Evolutionary conservation across 2,113 vertebrate species (phyloP), one percentile per base, ranked within the genome.

Genomic region (Tapirus terrestris): DNA sequence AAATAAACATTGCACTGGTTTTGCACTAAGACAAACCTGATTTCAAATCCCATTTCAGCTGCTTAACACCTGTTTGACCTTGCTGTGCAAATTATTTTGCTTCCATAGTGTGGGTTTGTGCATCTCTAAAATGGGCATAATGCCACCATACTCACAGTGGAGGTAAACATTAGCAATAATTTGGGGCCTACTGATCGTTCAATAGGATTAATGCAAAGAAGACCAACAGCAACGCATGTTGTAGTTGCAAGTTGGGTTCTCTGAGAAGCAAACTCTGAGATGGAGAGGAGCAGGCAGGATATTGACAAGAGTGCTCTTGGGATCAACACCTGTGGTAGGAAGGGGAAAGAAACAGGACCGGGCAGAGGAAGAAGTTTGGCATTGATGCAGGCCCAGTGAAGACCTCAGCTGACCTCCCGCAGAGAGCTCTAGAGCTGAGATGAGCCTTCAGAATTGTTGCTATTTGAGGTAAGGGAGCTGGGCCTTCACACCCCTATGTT

Each of bases 41-140:
- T 79, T 96, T 93, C 72, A 84, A 65, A 93, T 89, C 70, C 36
- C 75, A 10, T 60, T 85, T 72, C 63, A 73, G 58, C 68, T 90
- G 45, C 68, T 61, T 70, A 31, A 70, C 79, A 70, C 39, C 27
- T 76, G 16, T 56, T 60, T 89, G 36, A 56, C 56, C 58, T 77
- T 56, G 25, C 33, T 43, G 53, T 68, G 61, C 11, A 31, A 45
- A 43, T 76, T 51, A 53, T 75, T 61, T 94, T 5, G 27, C 53
- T 48, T 82, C 18, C 14, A 82, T 18, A 63, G n/a, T 36, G 2
- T 21, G 21, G 65, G 16, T 82, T 88, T 89, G 45, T 88, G 27
- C 39, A 60, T 51, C 61, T 91, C 31, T 79, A 23, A 58, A 14
- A 36, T 67, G 58, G 31, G 31, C 13, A 58, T 36, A 33, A 39